Conservation (phyloP, 2,113 vertebrate species). For the Mugil cephalus region DNA sequence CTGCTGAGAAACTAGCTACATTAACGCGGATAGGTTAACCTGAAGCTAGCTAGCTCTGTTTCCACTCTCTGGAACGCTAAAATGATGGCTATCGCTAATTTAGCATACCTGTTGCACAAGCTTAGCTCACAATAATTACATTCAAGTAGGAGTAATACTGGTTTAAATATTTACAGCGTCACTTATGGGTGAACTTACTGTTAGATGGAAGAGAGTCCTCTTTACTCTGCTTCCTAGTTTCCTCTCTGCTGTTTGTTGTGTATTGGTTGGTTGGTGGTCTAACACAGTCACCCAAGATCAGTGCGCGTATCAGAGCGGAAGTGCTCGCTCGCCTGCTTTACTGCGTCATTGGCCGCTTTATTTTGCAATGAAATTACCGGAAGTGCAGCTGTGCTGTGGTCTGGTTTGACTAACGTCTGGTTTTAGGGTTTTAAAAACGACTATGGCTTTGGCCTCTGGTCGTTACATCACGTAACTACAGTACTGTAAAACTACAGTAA, state of each 20-base stretch:
- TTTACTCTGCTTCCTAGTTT: not conserved
- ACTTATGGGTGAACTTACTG: slow-evolving; percentile 13
- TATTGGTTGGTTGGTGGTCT: not conserved
- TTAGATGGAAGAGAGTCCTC: not conserved
- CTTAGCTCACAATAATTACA: not conserved
- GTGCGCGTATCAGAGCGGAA: slow-evolving; percentile 36
- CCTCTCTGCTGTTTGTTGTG: slow-evolving; percentile 36
- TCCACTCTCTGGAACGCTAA: not conserved
- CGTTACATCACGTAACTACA: not conserved
- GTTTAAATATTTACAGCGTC: not conserved
- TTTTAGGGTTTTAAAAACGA: too few species aligned
- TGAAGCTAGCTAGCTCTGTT: not conserved
- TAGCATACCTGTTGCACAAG: slow-evolving; percentile 64
- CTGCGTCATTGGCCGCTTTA: not conserved
- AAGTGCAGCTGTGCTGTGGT: not conserved
- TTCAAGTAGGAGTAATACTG: not conserved
- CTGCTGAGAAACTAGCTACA: not conserved
- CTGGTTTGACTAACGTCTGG: too few species aligned
- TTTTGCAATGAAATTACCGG: slow-evolving; percentile 13
- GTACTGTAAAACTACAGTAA: too few species aligned
- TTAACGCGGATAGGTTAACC: not conserved
- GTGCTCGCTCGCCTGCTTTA: not conserved
- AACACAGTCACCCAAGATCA: not conserved
- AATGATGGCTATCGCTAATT: slow-evolving; percentile 36
- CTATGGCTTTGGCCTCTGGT: not conserved